Percentiles rank a stretch among this genome's conserved stretches.
Conservation (phyloP, 2,113 vertebrate species). For the Macquaria ambigua region DNA sequence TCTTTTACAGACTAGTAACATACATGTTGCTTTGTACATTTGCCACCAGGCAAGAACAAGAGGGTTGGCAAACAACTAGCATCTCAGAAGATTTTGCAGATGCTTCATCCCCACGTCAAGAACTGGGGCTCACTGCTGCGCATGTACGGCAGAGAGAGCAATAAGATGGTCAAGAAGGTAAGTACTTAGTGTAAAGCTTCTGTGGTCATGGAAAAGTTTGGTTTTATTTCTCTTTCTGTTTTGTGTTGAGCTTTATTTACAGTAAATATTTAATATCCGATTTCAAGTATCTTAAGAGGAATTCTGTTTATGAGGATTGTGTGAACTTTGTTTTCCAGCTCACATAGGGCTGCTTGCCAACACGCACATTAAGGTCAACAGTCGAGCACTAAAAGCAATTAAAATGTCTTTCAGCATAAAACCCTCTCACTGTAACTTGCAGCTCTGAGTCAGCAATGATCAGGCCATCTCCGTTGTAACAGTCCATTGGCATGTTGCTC, state of each 20-base stretch:
- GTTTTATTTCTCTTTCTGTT: not conserved
- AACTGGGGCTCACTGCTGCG: conserved; percentile 98
- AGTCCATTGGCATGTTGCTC: not conserved
- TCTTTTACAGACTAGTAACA: not conserved
- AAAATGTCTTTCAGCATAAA: not conserved
- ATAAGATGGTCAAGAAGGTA: conserved; percentile 99
- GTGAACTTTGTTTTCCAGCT: not conserved
- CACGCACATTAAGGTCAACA: not conserved
- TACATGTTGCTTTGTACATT: not conserved
- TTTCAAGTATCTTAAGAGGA: not conserved
- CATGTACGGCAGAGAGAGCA: conserved; percentile 98
- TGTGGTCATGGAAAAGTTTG: not conserved
- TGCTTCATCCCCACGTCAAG: conserved; percentile 98
- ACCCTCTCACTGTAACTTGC: not conserved
- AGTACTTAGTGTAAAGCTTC: not conserved
- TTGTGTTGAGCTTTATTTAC: not conserved
- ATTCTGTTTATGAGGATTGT: not conserved
- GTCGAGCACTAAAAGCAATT: not conserved
- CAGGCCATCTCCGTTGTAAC: not conserved
- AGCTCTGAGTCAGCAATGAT: not conserved
- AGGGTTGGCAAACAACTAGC: conserved; percentile 97
- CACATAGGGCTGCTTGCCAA: not conserved
- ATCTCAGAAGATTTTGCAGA: conserved; percentile 98
- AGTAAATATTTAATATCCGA: not conserved
- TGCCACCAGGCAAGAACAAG: conserved; percentile 94